A percentile compares a stretch with the other conserved stretches of the same genome.
Evolutionary conservation across 2,888 invertebrate species (phyloP).

Genomic region (Hedya salicella): DNA sequence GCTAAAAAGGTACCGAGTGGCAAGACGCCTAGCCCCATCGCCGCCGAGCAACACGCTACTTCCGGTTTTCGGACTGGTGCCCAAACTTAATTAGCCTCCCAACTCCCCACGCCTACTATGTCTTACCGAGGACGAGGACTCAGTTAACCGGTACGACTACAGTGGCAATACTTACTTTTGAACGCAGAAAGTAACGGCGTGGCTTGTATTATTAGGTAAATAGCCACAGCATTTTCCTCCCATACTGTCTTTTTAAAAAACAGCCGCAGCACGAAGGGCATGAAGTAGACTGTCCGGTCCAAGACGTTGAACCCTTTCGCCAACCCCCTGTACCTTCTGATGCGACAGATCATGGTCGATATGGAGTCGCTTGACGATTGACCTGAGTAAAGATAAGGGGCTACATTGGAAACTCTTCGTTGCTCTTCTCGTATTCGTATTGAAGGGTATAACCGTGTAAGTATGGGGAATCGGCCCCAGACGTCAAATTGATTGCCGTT

Average conservation of each 20-base stretch:
- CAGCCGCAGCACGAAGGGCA: conserved; percentile 90
- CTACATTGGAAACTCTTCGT: background rate
- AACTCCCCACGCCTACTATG: no score
- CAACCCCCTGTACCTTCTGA: conserved; percentile 88
- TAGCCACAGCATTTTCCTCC: conserved; percentile 79
- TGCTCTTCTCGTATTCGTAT: conserved; percentile 2
- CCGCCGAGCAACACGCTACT: no score
- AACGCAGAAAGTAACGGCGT: conserved; percentile 90
- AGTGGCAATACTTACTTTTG: conserved; percentile 87
- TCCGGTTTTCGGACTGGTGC: no score
- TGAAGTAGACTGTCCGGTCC: conserved; percentile 85
- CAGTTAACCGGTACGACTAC: no score
- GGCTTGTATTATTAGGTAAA: conserved; percentile 89
- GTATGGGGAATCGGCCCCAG: no score
- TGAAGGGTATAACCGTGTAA: no score
- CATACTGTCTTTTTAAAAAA: conserved; percentile 87
- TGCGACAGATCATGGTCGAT: conserved; percentile 71
- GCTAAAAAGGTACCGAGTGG: no score
- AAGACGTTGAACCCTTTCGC: conserved; percentile 86
- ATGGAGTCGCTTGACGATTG: conserved; percentile 48
- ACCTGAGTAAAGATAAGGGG: conserved; percentile 46
- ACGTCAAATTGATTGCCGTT: no score
- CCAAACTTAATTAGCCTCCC: no score
- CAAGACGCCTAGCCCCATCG: no score
- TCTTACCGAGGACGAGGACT: no score